Base-by-base conservation (phyloP, 2,113 vertebrate genomes). In the Cyrtonyx montezumae region DNA sequence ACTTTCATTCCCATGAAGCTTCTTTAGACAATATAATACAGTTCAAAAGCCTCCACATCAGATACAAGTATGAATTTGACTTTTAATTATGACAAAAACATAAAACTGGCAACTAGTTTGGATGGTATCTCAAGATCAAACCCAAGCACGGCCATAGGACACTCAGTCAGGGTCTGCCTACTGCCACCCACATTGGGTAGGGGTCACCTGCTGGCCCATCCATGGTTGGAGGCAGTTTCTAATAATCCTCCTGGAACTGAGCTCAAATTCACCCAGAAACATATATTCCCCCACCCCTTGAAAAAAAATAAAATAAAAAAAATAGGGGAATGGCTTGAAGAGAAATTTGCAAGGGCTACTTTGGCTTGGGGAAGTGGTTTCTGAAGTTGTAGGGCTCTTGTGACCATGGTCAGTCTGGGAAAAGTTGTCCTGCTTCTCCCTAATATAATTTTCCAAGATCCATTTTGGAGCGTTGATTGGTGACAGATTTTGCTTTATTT, bases 121-220 rank as follows among this genome's bases (percentile, higher is more conserved):
- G 21, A 3, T 48, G 36, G 34, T 18, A 20, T 36, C n/a, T 19
- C 23, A 19, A 28, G 12, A 51, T 37, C 25, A 51, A 70, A 51
- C 34, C 2, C 32, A 34, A 30, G 48, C 4, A 9, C 37, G 34
- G 43, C 8, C 0, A 0, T 5, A 34, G 46, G 32, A 30, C 3
- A 7, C 13, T 1, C 5, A 7, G 18, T 13, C 9, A 5, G 15
- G 5, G 3, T 10, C 59, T 56, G 17, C 17, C 42, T 1, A 0
- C 19, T 80, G 40, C 58, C 70, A 30, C 45, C 59, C 25, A 4
- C 2, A 1, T 21, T n/a, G 6, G 19, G 32, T 34, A 58, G 32
- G 51, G 23, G 14, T 32, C 46, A 61, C 2, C 30, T 59, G 73
- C 21, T 75, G 49, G 53, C 25, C 21, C 62, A 34, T 7, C 21